Evolutionary conservation across 2,797 vertebrate genomes (phyloP), one percentile per base, ranked within the genome.

Genomic region (Xenopus petersii): DNA sequence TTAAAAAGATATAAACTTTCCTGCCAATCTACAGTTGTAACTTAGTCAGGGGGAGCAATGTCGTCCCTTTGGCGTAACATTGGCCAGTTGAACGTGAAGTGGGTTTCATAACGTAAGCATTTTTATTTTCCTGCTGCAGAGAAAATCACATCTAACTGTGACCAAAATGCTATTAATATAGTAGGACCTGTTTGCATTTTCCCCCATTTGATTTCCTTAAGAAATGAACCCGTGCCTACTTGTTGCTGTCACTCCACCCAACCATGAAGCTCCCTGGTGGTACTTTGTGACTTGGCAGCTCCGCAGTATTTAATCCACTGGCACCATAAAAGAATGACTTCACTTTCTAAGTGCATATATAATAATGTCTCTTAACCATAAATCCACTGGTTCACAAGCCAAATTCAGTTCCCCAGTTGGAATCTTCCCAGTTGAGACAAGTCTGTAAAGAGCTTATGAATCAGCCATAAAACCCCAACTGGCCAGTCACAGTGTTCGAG

Each of bases 321-420:
- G 58, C 65, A 73, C 58, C 60, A 65, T 69, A 67, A 42, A 69
- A 79, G 68, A 79, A 70, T 79, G 76, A 79, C 76, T 74, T 73
- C 76, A 79, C 59, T 65, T 74, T 64, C 71, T 78, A 73, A 79
- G 76, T 70, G 71, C 76, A 74, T 79, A 74, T 66, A 74, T 79
- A 73, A 78, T 78, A 78, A 73, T 62, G 36, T 73, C 66, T 63
- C 61, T 69, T 70, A 69, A 61, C 71, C 66, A 79, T 79, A 79
- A 79, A 79, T 79, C 69, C 61, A 74, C 30, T 60, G 21, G 30
- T 58, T 69, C 15, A 33, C 42, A 5, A 64, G 76, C 76, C 71
- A 79, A 70, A 67, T 58, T 70, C 51, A 79, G 49, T 68, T 78
- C 71, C 70, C 75, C 65, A 49, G 56, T 79, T 74, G 71, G 76